Conservation (phyloP, 1,140 invertebrate genomes). For the Episyrphus balteatus region DNA sequence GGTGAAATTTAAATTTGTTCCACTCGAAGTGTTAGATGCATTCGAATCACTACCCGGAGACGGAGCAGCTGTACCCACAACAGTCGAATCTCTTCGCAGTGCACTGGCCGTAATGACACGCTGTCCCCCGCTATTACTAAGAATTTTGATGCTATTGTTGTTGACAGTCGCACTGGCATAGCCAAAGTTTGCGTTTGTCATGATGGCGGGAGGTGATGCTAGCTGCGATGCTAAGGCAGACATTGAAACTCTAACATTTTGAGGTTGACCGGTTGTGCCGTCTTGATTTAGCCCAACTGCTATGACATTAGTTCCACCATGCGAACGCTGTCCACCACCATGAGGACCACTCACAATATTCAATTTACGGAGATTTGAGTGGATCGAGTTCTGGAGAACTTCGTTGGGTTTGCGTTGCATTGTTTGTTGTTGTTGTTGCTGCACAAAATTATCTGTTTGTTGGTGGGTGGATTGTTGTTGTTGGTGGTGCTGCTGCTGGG, state of each 20-base stretch:
- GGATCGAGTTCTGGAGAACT: conserved; percentile 29
- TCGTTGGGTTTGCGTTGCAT: conserved; percentile 27
- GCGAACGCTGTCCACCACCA: conserved; percentile 4
- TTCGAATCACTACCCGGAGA: conserved; percentile 36
- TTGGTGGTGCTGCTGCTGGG: conserved; percentile 26
- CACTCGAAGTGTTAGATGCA: conserved; percentile 29
- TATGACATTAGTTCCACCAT: conserved; percentile 9
- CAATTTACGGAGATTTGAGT: conserved; percentile 26
- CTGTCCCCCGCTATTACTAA: conserved; percentile 22
- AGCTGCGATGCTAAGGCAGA: conserved; percentile 34
- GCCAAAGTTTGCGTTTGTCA: conserved; percentile 31
- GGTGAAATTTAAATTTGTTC: conserved; percentile 25
- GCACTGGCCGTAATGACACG: conserved; percentile 23
- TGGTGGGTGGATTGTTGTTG: conserved; percentile 9
- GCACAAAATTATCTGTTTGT: conserved; percentile 20
- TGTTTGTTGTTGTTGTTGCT: conserved; percentile 15
- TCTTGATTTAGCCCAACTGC: conserved; percentile 27
- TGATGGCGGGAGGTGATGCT: conserved; percentile 33
- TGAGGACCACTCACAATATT: conserved; percentile 14
- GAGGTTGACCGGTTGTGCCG: conserved; percentile 8
- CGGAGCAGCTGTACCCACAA: conserved; percentile 30
- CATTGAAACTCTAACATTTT: conserved; percentile 34
- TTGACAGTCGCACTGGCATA: conserved; percentile 8
- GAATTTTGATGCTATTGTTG: conserved; percentile 25
- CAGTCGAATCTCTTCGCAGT: conserved; percentile 26